Evolutionary conservation across 2,888 invertebrate species (phyloP).

Genomic region (Cephus pygmeus): DNA sequence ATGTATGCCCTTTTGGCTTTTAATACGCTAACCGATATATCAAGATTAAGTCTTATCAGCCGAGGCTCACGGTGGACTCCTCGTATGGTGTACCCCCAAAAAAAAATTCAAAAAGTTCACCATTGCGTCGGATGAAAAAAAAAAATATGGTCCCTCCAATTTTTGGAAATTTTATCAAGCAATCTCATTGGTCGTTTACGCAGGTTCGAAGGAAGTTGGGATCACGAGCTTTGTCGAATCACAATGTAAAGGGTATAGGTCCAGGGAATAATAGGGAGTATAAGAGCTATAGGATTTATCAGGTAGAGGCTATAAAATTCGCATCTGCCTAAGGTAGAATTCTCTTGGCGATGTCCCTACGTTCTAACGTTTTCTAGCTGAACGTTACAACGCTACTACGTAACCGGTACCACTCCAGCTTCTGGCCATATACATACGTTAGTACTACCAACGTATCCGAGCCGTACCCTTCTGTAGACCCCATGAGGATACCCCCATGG

Average conservation of each 20-base stretch:
- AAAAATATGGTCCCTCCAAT: neutral
- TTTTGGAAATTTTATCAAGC: neutral
- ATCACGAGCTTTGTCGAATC: neutral
- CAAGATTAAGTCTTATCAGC: constrained; percentile 47
- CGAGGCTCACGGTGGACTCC: neutral
- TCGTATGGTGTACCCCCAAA: neutral
- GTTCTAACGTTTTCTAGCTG: neutral
- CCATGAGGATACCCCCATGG: constrained; percentile 48
- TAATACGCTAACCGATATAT: constrained; percentile 56
- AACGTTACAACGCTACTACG: neutral
- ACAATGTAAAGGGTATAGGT: neutral
- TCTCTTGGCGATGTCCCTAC: neutral
- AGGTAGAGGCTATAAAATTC: neutral
- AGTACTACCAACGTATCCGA: constrained; percentile 1
- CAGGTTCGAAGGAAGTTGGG: neutral
- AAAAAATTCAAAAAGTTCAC: neutral
- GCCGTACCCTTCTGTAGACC: constrained; percentile 45
- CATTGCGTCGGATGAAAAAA: neutral
- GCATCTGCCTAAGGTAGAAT: neutral
- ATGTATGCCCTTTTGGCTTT: constrained; percentile 52
- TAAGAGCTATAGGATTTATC: neutral
- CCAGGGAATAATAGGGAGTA: neutral
- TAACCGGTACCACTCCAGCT: neutral
- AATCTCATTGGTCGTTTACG: neutral
- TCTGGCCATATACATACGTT: constrained; percentile 12